Evolutionary conservation across 2,113 vertebrate species (phyloP), one percentile per base, ranked within the genome.

Genomic region (Anthoscopus minutus): DNA sequence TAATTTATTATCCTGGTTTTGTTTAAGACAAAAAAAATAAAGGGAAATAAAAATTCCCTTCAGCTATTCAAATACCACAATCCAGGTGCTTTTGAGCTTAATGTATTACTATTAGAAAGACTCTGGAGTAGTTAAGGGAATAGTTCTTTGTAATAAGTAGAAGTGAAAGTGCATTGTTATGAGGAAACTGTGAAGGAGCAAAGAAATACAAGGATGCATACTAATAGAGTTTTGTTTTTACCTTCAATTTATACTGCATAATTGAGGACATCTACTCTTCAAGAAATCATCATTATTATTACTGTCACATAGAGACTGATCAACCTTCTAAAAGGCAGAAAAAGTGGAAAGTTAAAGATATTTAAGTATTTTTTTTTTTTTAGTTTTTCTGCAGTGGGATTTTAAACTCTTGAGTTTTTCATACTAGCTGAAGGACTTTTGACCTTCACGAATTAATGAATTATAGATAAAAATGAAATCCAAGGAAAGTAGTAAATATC

Each of bases 181-280:
- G 38, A 85, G 54, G 22, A 89, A 94, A 81, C 23, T 66, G 54
- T 88, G 40, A 38, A 89, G 69, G 20, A 37, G 21, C n/a, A 86
- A 84, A 86, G 83, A 74, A 76, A 47, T 78, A 27, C 57, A 66
- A 88, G 23, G 35, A 64, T 67, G 93, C 72, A 96, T 96, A 69
- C 65, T 86, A 95, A 95, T 78, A 60, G 42, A 88, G 35, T 81
- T 93, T 93, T 95, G 61, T 44, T 95, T 96, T 87, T 87, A 50
- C 61, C 61, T 91, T 86, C 65, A 81, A 84, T 87, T 95, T 92
- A 91, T 48, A 69, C 25, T 53, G 83, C 47, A 81, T 79, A 94
- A 84, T 86, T 79, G 77, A 93, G 65, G 83, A 91, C 53, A 60
- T 58, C 21, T 67, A 57, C 57, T 93, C 57, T 83, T 92, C 58